Conservation (phyloP, 2,797 vertebrate genomes). For the Parauchenoglanis punctatus region DNA sequence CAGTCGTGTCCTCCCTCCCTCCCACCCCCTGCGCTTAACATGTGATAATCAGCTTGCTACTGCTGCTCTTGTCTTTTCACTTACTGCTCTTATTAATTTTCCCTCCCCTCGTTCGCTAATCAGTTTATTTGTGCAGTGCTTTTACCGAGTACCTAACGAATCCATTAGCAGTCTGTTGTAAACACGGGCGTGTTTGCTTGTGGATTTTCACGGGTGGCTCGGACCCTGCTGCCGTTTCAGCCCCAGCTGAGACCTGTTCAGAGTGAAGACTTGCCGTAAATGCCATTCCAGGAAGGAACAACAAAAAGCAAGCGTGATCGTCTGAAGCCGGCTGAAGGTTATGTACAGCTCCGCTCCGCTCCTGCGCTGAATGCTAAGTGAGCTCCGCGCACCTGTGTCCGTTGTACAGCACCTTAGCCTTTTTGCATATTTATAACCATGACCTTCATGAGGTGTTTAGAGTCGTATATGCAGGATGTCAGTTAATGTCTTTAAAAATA, state of each 20-base stretch:
- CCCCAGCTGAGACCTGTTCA: not conserved
- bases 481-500: not conserved
- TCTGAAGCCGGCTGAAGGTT: constrained; percentile 37
- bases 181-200: not conserved
- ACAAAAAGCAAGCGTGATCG: not conserved
- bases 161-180: constrained; percentile 10
- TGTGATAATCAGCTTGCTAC: not conserved
- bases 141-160: not conserved
- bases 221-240: not conserved
- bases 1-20: not conserved
- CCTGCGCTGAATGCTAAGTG: constrained; percentile 40
- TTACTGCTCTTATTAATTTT: constrained; percentile 10
- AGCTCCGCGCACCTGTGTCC: constrained; percentile 2
- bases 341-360: constrained; percentile 29
- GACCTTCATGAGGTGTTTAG: constrained; percentile 10
- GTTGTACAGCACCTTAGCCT: constrained; percentile 15
- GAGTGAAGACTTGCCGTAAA: not conserved
- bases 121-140: not conserved
- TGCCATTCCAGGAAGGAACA: not conserved
- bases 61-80: not conserved
- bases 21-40: not conserved
- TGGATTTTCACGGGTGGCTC: constrained; percentile 1
- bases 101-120: not conserved
- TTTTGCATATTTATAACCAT: constrained; percentile 39
- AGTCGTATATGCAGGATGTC: not conserved